A percentile compares a stretch with the other conserved stretches of the same genome.
Evolutionary conservation across 2,113 vertebrate species (phyloP).

Genomic region (Poeciliopsis prolifica): DNA sequence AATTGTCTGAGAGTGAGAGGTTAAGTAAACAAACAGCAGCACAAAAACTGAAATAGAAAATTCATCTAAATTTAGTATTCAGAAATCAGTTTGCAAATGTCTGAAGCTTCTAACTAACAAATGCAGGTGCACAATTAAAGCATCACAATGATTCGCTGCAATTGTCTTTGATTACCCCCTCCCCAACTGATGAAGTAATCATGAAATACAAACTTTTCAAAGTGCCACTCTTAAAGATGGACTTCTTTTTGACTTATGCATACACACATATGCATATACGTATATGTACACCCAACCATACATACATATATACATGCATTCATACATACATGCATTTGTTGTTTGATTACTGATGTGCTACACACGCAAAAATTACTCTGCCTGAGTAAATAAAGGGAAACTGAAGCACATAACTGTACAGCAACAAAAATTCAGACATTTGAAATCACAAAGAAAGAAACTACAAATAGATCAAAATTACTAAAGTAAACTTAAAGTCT

Average conservation of each 20-base stretch:
- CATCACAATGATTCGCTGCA: constrained; percentile 64
- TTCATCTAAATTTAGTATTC: background rate
- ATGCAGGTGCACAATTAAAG: constrained; percentile 72
- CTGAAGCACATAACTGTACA: background rate
- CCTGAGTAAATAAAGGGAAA: background rate
- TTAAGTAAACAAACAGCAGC: background rate
- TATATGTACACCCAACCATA: too few species aligned
- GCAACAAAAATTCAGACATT: background rate
- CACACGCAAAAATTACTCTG: background rate
- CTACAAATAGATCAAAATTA: background rate
- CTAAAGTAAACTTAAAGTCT: background rate
- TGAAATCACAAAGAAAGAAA: background rate
- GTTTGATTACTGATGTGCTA: too few species aligned
- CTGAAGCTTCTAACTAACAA: constrained; percentile 28
- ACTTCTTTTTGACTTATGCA: constrained; percentile 13
- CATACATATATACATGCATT: too few species aligned
- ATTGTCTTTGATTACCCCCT: constrained; percentile 76
- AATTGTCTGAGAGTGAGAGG: background rate
- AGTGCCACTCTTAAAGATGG: constrained; percentile 41
- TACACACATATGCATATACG: too few species aligned
- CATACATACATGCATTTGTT: background rate
- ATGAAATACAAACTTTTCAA: constrained; percentile 62
- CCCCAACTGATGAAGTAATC: constrained; percentile 57
- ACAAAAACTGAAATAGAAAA: constrained; percentile 18
- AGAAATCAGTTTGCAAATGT: constrained; percentile 17